Evolutionary conservation across 1,140 invertebrate genomes (phyloP), one percentile per base, ranked within the genome.

Genomic region (Lethrus apterus): DNA sequence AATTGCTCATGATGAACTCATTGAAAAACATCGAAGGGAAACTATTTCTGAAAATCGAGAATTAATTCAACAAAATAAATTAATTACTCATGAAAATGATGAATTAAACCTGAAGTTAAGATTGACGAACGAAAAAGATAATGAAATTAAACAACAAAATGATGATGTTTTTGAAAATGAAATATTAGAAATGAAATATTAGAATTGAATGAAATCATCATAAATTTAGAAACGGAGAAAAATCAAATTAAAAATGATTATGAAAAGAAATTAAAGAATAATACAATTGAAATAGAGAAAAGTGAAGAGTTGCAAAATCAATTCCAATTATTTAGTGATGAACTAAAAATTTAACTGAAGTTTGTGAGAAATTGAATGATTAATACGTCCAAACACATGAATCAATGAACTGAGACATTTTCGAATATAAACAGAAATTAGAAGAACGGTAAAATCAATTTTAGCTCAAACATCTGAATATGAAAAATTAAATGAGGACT

Each of bases 231-330:
- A 54, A 55, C 53, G 33, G 66, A 75, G 24, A 55, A 64, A 8
- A 75, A 75, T 58, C 70, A 67, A 14, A 48, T 75, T 36, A 68
- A 71, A 9, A 59, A 66, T 24, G 72, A 77, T 19, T 71, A 75
- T 59, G 72, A 75, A 52, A 60, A 64, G 21, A 65, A 74, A 34
- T 49, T 77, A 50, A 61, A 65, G 3, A 65, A 70, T 41, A 75
- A 74, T 52, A 66, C 68, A 26, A 67, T 59, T 10, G 76, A 80
- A 44, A 68, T 77, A 30, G 77, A 81, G 50, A 74, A 76, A 51
- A 59, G 78, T 31, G 77, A 81, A 57, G 76, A 80, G 54, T 70
- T 79, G 44, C 77, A 75, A 50, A 66, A 63, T n/a, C 78, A 81
- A 60, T 69, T 80, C 42, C 69, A 77, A 53, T 67, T 71, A 24